phyloP scores from a whole-genome alignment of 2,113 vertebrate genomes.

The Pluvialis apricaria region DNA sequence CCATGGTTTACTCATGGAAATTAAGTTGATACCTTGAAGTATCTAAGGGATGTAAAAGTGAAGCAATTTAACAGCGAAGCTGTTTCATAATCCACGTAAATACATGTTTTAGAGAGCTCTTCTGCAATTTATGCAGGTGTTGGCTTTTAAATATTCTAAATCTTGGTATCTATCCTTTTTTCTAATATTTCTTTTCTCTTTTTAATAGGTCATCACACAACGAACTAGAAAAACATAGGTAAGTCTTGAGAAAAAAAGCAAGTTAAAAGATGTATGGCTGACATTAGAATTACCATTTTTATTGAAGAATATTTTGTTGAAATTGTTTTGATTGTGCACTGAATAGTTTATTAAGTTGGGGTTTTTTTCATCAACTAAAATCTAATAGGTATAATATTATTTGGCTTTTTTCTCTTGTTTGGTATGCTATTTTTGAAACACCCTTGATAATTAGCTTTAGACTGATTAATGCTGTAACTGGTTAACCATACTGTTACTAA shows the following conservation, averaged over 20 bases:
- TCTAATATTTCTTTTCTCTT: constrained; percentile 57
- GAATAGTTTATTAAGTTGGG: background rate
- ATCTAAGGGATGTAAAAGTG: constrained; percentile 21
- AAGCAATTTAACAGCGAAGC: background rate
- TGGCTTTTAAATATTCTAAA: background rate
- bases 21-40: constrained; percentile 36
- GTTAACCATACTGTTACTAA: background rate
- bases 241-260: constrained; percentile 56
- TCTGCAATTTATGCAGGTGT: background rate
- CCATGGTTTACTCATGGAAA: constrained; percentile 41
- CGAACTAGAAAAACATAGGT: constrained; percentile 99
- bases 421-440: background rate
- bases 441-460: background rate
- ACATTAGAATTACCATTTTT: background rate
- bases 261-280: background rate
- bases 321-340: background rate
- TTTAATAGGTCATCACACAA: constrained; percentile 95
- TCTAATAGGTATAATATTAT: background rate
- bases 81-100: constrained; percentile 29
- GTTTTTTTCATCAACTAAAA: background rate
- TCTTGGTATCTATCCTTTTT: background rate
- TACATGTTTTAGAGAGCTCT: background rate
- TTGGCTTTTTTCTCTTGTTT: background rate
- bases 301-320: background rate
- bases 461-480: background rate